Percentiles rank a stretch among this genome's conserved stretches.
phyloP scores from a whole-genome alignment of 2,797 vertebrate species.

The Hydrolagus colliei region DNA sequence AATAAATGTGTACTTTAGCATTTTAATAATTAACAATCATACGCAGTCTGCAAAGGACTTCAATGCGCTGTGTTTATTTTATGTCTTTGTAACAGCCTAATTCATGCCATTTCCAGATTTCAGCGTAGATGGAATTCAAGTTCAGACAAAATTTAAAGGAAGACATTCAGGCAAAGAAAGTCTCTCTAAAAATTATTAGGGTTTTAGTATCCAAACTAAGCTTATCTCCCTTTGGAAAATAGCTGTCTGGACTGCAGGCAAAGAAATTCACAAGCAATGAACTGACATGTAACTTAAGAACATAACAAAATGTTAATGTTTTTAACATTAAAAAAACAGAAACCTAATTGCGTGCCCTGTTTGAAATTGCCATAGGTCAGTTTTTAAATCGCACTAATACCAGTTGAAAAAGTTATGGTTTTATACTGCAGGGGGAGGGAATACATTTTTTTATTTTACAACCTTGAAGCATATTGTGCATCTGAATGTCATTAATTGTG shows the following conservation, averaged over 20 bases:
- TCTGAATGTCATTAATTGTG: neutral
- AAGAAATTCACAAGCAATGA: constrained; percentile 6
- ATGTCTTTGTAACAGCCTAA: constrained; percentile 16
- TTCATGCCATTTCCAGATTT: neutral
- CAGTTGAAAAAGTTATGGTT: neutral
- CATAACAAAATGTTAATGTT: neutral
- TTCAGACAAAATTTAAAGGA: neutral
- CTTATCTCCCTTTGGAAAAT: neutral
- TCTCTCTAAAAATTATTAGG: neutral
- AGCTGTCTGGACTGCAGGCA: neutral
- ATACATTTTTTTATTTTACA: neutral
- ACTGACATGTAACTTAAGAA: neutral
- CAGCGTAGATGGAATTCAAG: neutral
- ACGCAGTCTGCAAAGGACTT: neutral
- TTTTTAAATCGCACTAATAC: neutral
- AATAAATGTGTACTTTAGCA: neutral
- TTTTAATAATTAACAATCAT: neutral
- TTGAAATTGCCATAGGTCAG: neutral
- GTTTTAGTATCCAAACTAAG: constrained; percentile 3
- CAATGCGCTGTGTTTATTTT: neutral
- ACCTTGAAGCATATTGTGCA: neutral
- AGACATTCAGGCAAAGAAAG: constrained; percentile 7
- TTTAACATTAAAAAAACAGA: neutral
- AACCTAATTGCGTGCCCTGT: neutral
- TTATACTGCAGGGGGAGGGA: neutral